Evolutionary conservation across 2,113 vertebrate genomes (phyloP).

Genomic region (Chlorodrepanis virens): DNA sequence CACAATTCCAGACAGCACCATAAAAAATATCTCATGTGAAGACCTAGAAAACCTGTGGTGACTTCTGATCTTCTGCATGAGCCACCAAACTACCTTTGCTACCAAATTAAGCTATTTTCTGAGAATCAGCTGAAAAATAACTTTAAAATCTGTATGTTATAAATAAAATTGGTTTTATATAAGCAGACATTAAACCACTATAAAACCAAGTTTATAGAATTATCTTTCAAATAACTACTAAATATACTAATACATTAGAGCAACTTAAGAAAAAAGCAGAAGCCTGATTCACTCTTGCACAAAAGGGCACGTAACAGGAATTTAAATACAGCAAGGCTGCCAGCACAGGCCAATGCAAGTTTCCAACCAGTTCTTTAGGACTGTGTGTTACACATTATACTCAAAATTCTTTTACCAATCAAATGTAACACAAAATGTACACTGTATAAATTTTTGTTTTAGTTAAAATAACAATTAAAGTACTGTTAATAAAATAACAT

Average conservation of each 20-base stretch:
- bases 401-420: neutral
- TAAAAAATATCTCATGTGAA: neutral
- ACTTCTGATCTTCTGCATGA: neutral
- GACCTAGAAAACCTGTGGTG: neutral
- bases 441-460: neutral
- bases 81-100: neutral
- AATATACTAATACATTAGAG: neutral
- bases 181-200: neutral
- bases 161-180: neutral
- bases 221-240: neutral
- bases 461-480: neutral
- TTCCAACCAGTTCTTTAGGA: neutral
- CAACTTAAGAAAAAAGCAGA: neutral
- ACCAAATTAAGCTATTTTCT: neutral
- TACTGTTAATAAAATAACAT: neutral
- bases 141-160: neutral
- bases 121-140: neutral
- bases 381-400: accelerated
- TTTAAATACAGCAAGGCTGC: neutral
- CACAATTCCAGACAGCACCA: neutral
- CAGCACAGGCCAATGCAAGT: neutral
- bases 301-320: neutral
- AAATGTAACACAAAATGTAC: neutral
- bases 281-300: neutral
- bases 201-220: neutral